Evolutionary conservation across 2,113 vertebrate genomes (phyloP), one percentile per base, ranked within the genome.

Genomic region (Casuarius casuarius): DNA sequence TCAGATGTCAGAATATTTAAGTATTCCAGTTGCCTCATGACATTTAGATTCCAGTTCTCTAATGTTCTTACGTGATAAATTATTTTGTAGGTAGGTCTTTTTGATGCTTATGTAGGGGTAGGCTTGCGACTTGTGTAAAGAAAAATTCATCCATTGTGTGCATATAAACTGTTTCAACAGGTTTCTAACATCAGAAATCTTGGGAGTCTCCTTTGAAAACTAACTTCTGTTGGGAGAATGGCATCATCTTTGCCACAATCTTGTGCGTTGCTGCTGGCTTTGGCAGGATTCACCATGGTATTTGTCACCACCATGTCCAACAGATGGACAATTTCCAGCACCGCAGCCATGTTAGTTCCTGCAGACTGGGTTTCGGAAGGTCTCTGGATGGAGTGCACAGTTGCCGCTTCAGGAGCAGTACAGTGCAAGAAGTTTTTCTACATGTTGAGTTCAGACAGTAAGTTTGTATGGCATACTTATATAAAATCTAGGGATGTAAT

Each of bases 311-410:
- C 98, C 19, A 95, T 97, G 73, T 99, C 98, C 31, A 98, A 95
- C 80, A 79, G 91, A 70, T 99, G 99, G 99, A 98, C 95, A 75
- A 68, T 96, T 33, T 85, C 94, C 40, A 98, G 95, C 74, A 78
- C 95, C 3, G 23, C 28, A 0, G 94, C 97, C 28, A 78, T 95
- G 1, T 70, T 98, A 11, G 96, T 89, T 58, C 92, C 95, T 94
- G 89, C 97, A 59, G 98, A 95, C 62, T 98, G 97, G 96, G 68
- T 96, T 81, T 98, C 97, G 14, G 98, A 99, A 91, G 99, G 99
- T 12, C 97, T 99, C 48, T 99, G 99, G 99, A 98, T 98, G 98
- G 97, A 98, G 86, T 99, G 99, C 29, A 96, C 91, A 10, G 95
- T 98, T 40, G 96, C 96, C 46, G 84, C 97, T 14, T 8, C 91